Evolutionary conservation across 1,140 invertebrate genomes (phyloP).

Genomic region (Saccostrea echinata): DNA sequence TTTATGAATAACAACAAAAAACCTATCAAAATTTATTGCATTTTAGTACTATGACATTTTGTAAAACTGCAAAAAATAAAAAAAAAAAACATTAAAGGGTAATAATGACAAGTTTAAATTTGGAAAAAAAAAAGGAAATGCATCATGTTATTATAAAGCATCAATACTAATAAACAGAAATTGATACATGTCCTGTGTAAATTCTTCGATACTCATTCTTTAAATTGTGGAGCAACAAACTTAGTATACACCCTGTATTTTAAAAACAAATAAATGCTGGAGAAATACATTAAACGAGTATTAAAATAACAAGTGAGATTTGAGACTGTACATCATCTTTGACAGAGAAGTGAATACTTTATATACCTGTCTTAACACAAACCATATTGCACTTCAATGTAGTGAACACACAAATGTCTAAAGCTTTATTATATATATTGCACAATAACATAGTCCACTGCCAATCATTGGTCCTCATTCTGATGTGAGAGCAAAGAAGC

Average conservation of each 20-base stretch:
- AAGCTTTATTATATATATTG: background rate
- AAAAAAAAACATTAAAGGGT: background rate
- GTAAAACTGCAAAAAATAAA: background rate
- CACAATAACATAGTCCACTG: background rate
- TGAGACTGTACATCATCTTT: background rate
- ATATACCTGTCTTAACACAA: background rate
- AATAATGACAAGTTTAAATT: background rate
- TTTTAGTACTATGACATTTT: background rate
- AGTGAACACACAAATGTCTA: background rate
- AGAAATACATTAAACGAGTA: background rate
- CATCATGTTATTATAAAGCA: background rate
- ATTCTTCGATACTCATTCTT: background rate
- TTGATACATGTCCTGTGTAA: background rate
- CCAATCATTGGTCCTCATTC: background rate
- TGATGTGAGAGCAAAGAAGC: background rate
- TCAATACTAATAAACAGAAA: background rate
- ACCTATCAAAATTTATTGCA: background rate
- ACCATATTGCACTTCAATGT: background rate
- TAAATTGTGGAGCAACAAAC: background rate
- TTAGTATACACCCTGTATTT: background rate
- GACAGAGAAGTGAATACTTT: background rate
- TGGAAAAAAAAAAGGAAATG: background rate
- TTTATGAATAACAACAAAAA: no score
- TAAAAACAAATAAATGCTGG: background rate
- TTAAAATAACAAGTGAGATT: background rate